Percentiles rank a stretch among this genome's conserved stretches.
Conservation (phyloP, 2,113 vertebrate species). For the Corapipo altera region DNA sequence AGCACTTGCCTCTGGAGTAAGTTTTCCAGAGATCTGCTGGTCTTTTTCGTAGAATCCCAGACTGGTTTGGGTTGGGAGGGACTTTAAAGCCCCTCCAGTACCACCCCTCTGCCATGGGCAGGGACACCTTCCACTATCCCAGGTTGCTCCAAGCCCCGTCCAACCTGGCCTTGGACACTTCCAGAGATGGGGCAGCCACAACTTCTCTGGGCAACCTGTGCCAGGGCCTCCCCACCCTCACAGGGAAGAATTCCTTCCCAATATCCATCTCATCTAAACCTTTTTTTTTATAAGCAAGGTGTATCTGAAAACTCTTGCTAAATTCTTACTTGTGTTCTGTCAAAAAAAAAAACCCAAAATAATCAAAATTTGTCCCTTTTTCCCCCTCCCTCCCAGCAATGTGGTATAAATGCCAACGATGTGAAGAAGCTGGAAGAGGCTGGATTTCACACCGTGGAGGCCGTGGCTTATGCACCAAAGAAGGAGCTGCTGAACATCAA, state of each 20-base stretch:
- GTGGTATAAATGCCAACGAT: conserved; percentile 90
- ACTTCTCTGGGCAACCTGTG: not conserved
- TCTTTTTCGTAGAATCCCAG: not conserved
- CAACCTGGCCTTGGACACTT: not conserved
- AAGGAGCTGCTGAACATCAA: conserved; percentile 97
- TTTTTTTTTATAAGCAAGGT: not conserved
- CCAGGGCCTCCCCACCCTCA: not conserved
- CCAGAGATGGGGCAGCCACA: not conserved
- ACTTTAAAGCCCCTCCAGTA: not conserved
- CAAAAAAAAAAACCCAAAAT: not conserved
- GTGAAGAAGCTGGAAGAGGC: conserved; percentile 96
- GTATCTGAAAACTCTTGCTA: not conserved
- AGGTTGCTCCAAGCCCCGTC: not conserved
- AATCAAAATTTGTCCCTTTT: not conserved
- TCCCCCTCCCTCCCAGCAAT: conserved; percentile 77
- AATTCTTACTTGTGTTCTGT: not conserved
- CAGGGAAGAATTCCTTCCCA: not conserved
- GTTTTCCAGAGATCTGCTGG: accelerated
- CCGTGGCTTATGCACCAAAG: conserved; percentile 94
- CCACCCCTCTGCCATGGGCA: not conserved
- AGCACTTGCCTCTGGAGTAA: not conserved
- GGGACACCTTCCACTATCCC: not conserved
- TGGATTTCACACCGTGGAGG: conserved; percentile 95
- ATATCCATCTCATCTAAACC: not conserved
- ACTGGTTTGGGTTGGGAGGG: not conserved